A percentile compares a stretch with the other conserved stretches of the same genome.
Evolutionary conservation across 2,797 vertebrate genomes (phyloP).

Genomic region (Crenichthys baileyi): DNA sequence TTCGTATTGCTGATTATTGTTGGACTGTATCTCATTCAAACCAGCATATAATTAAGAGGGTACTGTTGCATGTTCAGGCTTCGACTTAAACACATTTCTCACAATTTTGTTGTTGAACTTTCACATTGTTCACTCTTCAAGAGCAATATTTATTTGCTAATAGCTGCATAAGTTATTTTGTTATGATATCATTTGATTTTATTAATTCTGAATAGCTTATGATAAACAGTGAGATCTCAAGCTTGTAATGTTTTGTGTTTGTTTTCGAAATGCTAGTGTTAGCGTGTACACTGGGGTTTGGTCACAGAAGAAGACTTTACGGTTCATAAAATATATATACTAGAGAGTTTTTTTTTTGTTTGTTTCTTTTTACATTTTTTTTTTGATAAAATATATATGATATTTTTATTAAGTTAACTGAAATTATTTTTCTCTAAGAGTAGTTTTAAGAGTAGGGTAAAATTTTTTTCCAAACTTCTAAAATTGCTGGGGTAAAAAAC

Average conservation of each 20-base stretch:
- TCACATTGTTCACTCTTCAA: background rate
- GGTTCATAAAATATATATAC: background rate
- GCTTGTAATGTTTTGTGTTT: background rate
- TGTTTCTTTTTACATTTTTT: background rate
- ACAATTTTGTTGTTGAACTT: background rate
- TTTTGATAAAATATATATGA: background rate
- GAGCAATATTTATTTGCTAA: no score
- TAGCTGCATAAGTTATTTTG: no score
- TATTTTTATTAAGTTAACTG: background rate
- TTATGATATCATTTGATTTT: conserved; percentile 10
- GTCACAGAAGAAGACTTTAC: background rate
- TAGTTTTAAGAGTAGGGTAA: background rate
- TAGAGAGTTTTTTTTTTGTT: background rate
- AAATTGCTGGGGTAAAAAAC: background rate
- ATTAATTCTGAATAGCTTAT: conserved; percentile 19
- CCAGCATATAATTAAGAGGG: background rate
- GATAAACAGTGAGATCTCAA: conserved; percentile 9
- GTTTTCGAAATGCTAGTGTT: background rate
- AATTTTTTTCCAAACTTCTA: background rate
- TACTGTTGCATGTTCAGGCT: background rate
- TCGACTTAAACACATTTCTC: background rate
- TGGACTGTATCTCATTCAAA: background rate
- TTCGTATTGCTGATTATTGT: background rate
- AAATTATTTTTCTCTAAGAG: background rate
- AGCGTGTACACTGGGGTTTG: background rate